These are phyloP conservation scores for Cuniculus paca DNA, from an alignment of 2,797 vertebrate species.

Conservation along the genomic window DNA sequence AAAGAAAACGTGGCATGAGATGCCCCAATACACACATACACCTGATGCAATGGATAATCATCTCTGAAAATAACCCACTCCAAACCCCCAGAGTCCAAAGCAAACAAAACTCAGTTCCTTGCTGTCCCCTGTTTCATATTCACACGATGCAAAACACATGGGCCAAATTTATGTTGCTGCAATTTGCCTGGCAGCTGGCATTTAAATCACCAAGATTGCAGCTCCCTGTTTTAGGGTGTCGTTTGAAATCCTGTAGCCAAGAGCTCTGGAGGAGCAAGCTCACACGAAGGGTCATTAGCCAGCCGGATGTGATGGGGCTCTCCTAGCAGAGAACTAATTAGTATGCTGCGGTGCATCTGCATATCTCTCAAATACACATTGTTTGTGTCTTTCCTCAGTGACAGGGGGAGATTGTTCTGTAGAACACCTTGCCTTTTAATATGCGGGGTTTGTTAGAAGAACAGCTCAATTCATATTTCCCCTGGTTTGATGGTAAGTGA, in stretches of 20 bases:
- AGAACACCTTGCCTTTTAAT: constrained; percentile 88
- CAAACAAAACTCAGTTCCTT: background rate
- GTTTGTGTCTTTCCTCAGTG: constrained; percentile 84
- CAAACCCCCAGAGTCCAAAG: background rate
- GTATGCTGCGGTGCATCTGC: constrained; percentile 76
- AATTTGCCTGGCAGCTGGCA: constrained; percentile 79
- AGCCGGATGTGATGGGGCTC: constrained; percentile 71
- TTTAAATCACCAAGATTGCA: constrained; percentile 79
- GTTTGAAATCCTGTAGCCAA: constrained; percentile 71
- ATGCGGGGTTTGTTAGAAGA: constrained; percentile 90
- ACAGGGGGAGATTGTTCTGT: constrained; percentile 85
- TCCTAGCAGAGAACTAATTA: constrained; percentile 83
- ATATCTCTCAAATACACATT: constrained; percentile 86
- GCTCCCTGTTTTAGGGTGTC: constrained; percentile 70
- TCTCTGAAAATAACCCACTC: constrained; percentile 17
- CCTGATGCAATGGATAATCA: background rate
- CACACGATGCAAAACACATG: constrained; percentile 53
- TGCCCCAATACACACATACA: background rate
- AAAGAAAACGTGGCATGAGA: background rate
- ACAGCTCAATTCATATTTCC: constrained; percentile 91
- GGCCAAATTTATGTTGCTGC: constrained; percentile 69
- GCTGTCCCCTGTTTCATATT: constrained; percentile 70
- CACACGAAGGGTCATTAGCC: constrained; percentile 72
- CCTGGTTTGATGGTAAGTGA: constrained; percentile 93
- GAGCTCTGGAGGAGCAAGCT: constrained; percentile 79